Evolutionary conservation across 1,140 invertebrate genomes (phyloP).

Genomic region (Habropoda laboriosa): DNA sequence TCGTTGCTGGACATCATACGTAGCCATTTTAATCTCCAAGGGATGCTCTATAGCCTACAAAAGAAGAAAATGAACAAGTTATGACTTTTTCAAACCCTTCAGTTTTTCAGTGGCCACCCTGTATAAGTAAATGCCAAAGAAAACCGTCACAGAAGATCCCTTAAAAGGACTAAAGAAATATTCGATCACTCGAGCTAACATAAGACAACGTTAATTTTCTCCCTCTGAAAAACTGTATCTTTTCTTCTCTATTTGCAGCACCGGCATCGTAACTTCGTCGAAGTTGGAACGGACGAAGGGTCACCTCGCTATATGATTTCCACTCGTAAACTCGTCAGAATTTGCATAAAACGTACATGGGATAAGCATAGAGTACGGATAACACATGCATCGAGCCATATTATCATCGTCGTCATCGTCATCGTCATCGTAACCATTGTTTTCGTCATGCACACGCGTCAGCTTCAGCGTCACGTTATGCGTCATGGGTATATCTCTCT

Average conservation of each 20-base stretch:
- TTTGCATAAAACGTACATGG: constrained; percentile 60
- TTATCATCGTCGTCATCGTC: constrained; percentile 30
- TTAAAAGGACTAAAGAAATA: constrained; percentile 30
- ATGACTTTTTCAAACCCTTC: no score
- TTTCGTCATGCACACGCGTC: constrained; percentile 22
- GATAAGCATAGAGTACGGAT: constrained; percentile 17
- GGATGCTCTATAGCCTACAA: no score
- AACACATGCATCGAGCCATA: constrained; percentile 5
- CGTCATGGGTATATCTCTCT: not conserved
- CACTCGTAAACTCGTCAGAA: constrained; percentile 65
- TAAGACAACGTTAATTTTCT: not conserved
- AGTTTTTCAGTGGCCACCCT: no score
- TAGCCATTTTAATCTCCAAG: no score
- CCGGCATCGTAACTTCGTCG: constrained; percentile 70
- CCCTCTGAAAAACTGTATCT: not conserved
- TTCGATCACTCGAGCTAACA: constrained; percentile 9
- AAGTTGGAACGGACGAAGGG: constrained; percentile 51
- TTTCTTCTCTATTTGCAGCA: constrained; percentile 61
- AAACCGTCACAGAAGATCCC: no score
- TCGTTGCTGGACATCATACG: no score
- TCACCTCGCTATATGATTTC: constrained; percentile 57
- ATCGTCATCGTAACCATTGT: constrained; percentile 17
- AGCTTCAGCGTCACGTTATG: not conserved
- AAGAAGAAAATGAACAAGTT: no score
- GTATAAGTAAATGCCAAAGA: no score